Evolutionary conservation across 2,113 vertebrate species (phyloP), one percentile per base, ranked within the genome.

Genomic region (Oostethus manadensis): DNA sequence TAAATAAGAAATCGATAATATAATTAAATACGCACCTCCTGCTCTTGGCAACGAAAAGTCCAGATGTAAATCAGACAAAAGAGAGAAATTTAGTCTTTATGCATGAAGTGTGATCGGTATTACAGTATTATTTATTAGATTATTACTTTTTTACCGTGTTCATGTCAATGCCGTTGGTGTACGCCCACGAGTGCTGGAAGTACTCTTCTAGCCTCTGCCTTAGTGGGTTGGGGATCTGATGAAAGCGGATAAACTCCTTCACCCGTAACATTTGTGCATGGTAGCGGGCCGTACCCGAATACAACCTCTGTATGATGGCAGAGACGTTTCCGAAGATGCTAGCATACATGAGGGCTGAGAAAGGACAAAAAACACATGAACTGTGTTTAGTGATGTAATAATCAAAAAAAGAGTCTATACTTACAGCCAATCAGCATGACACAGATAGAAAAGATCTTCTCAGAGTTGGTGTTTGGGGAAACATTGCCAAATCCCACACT

Each of bases 361-460:
- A 33, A 33, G 29, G 29, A 33, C 29, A 33, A 7, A 8, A 33
- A 33, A 26, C 2, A 26, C 23, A 26, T 26, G 2, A 26, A 26
- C 23, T 26, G 23, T 26, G 23, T 33, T 33, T 33, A 33, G 29
- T 8, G 29, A 33, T 33, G 38, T 10, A 1, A 40, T 8, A 18
- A 13, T 3, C n/a, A n/a, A 6, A 6, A 4, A 11, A 2, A 55
- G 51, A 5, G 15, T 29, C 8, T 6, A 70, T 74, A 98, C 97
- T 98, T 90, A 99, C 97, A 99, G 84, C 97, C 97, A 80, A 99
- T 98, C 85, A 99, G 77, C 96, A 99, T 98, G 86, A 99, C 96
- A 76, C 96, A 99, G 83, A 99, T 99, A 73, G 96, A 99, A 83
- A 99, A 99, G 74, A 99, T 95, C 91, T 99, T 99, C 88, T 99